Evolutionary conservation across 2,888 invertebrate species (phyloP).

Genomic region (Palloptera scutellata): DNA sequence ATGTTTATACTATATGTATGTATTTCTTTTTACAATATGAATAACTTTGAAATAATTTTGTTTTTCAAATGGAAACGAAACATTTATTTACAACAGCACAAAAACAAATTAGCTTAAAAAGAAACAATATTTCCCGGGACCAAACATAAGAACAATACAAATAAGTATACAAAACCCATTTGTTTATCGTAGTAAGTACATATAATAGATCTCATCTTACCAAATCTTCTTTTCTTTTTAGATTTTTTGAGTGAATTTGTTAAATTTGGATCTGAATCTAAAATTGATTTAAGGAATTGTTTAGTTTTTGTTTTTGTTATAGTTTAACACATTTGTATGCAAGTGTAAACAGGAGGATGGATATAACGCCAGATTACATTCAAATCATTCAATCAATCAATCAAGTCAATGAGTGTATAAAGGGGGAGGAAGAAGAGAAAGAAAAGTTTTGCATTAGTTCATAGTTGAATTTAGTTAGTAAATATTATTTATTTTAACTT

Average conservation of each 20-base stretch:
- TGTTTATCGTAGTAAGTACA: conserved; percentile 22
- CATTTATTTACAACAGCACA: conserved; percentile 14
- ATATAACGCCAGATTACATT: conserved; percentile 26
- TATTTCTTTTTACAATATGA: not conserved
- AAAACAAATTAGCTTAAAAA: conserved; percentile 13
- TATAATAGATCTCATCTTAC: conserved; percentile 54
- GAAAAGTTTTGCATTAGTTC: conserved; percentile 40
- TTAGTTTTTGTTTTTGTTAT: conserved; percentile 19
- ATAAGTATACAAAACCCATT: conserved; percentile 14
- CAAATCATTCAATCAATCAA: conserved; percentile 11
- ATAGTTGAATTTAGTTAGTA: conserved; percentile 28
- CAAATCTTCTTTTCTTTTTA: conserved; percentile 64
- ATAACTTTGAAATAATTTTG: not conserved
- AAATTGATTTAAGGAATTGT: conserved; percentile 31
- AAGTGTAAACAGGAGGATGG: conserved; percentile 26
- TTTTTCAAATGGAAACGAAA: conserved; percentile 21
- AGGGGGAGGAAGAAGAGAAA: conserved; percentile 40
- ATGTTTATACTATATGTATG: no score
- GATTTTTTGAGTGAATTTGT: conserved; percentile 64
- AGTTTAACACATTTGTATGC: conserved; percentile 9
- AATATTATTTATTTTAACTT: conserved; percentile 2
- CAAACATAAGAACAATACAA: not conserved
- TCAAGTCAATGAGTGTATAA: conserved; percentile 14
- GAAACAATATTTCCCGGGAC: not conserved
- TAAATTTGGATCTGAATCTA: conserved; percentile 61